Percentiles rank a stretch among this genome's conserved stretches.
phyloP scores from a whole-genome alignment of 92 coral and sea anemone genomes.

The Meandrina meandrites region DNA sequence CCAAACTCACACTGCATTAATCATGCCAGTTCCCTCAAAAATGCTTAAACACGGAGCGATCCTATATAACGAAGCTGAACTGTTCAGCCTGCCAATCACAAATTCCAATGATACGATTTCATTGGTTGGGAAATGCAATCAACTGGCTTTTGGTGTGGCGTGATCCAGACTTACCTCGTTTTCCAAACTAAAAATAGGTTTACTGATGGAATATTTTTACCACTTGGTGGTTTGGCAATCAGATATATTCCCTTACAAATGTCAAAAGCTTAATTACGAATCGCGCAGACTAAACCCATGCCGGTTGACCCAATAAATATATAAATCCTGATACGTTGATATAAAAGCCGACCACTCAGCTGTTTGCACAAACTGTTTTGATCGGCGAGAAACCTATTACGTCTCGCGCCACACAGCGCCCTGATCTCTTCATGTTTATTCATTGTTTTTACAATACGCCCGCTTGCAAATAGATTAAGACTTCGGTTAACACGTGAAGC shows the following conservation, averaged over 20 bases:
- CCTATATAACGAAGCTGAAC: too few species aligned
- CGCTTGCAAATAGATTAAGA: neutral
- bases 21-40: too few species aligned
- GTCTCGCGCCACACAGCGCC: too few species aligned
- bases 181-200: too few species aligned
- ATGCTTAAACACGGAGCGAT: too few species aligned
- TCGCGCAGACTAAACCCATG: neutral
- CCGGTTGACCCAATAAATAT: neutral
- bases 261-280: neutral
- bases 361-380: neutral
- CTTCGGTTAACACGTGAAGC: neutral
- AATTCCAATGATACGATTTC: too few species aligned
- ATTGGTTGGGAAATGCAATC: too few species aligned
- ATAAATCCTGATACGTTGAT: neutral
- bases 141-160: too few species aligned
- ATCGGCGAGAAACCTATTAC: neutral
- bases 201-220: too few species aligned
- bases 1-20: too few species aligned
- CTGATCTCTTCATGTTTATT: neutral
- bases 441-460: neutral
- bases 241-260: neutral
- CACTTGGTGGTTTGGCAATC: neutral
- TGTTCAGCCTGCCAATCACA: too few species aligned
- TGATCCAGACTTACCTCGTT: too few species aligned
- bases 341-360: neutral